Base-by-base conservation (phyloP, 92 coral and sea anemone species). In the Bergia puertoricense region DNA sequence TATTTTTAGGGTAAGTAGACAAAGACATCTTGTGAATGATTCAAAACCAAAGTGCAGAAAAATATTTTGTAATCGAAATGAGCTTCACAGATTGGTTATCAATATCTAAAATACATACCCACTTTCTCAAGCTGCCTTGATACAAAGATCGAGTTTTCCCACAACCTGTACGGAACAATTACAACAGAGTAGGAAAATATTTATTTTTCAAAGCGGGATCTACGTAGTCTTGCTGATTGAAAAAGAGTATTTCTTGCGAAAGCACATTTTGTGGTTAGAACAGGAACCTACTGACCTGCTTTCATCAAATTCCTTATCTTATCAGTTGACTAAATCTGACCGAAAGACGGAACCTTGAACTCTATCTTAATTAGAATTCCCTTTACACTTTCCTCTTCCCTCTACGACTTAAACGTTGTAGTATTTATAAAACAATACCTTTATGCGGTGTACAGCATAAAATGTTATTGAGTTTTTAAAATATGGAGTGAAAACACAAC, bases 121-220 rank as follows among this genome's bases (percentile, higher is more conserved):
- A 97, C 94, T 97, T 97, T 97, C 85, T 97, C 99, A 71, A 97
- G 89, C 81, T 97, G 99, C 89, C 93, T 95, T 79, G 99, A 97
- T 22, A 97, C 94, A 85, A 94, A 92, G 79, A 88, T 91, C 23
- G 99, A 95, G 88, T 97, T 97, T 85, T 97, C 99, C 99, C 99
- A 97, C 62, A 97, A 81, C 88, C 99, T 97, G 80, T 30, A 16
- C 36, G 85, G 85, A 78, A 81, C 73, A 79, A 68, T 67, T 14
- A 20, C 39, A 76, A 80, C 41, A 45, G 9, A 30, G 30, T 16
- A 20, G 30, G 69, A 3, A 62, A 62, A 3, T 48, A 2, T 3
- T 54, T 46, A 79, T 4, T 39, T 59, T 14, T 36, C 57, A 20
- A 66, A 18, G 30, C 42, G 42, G 65, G 67, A 36, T 68, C 6